These are phyloP conservation scores for Myotis myotis DNA, from an alignment of 2,797 vertebrate genomes.

Conservation along the genomic window DNA sequence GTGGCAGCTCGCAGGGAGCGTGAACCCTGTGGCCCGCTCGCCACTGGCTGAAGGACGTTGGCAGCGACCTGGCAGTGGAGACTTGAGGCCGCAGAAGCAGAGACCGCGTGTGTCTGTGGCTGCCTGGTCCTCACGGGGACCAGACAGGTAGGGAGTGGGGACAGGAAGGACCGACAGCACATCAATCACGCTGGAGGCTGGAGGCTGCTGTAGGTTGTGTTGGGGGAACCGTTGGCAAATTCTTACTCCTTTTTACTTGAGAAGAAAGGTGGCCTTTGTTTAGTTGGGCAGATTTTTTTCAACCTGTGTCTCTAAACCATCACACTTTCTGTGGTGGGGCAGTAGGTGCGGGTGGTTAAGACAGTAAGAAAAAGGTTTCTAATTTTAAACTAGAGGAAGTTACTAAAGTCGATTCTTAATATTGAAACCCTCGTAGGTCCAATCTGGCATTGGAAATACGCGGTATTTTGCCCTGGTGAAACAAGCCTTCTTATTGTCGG, in stretches of 20 bases:
- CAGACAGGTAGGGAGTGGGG: slow-evolving; percentile 86
- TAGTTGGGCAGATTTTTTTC: slow-evolving; percentile 75
- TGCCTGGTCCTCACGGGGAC: slow-evolving; percentile 88
- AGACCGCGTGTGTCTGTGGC: slow-evolving; percentile 83
- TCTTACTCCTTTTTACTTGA: slow-evolving; percentile 81
- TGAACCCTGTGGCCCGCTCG: slow-evolving; percentile 97
- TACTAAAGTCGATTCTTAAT: slow-evolving; percentile 54
- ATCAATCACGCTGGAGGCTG: slow-evolving; percentile 90
- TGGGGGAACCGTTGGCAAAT: slow-evolving; percentile 83
- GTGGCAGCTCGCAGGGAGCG: slow-evolving; percentile 96
- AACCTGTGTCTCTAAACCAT: slow-evolving; percentile 53
- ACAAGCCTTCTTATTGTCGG: slow-evolving; percentile 56
- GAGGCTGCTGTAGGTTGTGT: slow-evolving; percentile 82
- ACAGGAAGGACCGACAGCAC: slow-evolving; percentile 84
- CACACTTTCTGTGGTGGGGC: slow-evolving; percentile 59
- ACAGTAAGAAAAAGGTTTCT: slow-evolving; percentile 57
- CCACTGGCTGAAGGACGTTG: slow-evolving; percentile 95
- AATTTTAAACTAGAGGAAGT: slow-evolving; percentile 67
- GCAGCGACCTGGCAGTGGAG: slow-evolving; percentile 93
- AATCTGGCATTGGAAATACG: slow-evolving; percentile 65
- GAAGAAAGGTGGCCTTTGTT: slow-evolving; percentile 79
- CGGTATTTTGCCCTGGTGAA: slow-evolving; percentile 46
- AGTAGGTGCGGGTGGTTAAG: slow-evolving; percentile 43
- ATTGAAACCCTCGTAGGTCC: slow-evolving; percentile 51
- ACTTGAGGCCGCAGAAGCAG: slow-evolving; percentile 87